Evolutionary conservation across 1,140 invertebrate genomes (phyloP).

Genomic region (Bombus haemorrhoidalis): DNA sequence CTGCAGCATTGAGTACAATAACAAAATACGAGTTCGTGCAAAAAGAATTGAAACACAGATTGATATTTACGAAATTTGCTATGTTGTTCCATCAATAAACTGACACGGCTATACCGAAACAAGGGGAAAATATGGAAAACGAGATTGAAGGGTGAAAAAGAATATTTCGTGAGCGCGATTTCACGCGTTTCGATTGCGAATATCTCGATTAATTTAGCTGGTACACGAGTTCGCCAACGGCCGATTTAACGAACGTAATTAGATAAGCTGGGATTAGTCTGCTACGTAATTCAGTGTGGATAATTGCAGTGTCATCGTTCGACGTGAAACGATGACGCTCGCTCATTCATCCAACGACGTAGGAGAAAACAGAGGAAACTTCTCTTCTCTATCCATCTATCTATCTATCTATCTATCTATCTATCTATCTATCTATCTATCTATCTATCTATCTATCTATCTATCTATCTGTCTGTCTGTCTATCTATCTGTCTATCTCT

Average conservation of each 20-base stretch:
- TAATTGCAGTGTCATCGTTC: slow-evolving; percentile 62
- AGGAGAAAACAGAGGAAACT: neutral
- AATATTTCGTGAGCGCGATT: neutral
- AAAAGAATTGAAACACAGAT: too few relatives aligned
- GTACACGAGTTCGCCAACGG: neutral
- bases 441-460: too few relatives aligned
- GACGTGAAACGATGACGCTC: slow-evolving; percentile 64
- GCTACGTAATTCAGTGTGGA: slow-evolving; percentile 59
- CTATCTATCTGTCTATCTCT: neutral
- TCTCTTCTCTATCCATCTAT: too few relatives aligned
- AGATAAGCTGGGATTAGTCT: slow-evolving; percentile 45
- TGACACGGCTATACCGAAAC: too few relatives aligned
- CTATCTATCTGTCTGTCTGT: too few relatives aligned
- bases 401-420: too few relatives aligned
- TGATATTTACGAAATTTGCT: too few relatives aligned
- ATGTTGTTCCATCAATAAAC: too few relatives aligned
- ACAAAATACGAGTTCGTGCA: too few relatives aligned
- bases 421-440: neutral
- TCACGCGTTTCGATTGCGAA: neutral
- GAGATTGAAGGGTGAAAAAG: neutral
- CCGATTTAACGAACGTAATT: slow-evolving; percentile 32
- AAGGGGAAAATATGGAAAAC: neutral
- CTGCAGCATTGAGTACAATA: too few relatives aligned
- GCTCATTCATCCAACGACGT: slow-evolving; percentile 23
- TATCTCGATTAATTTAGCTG: slow-evolving; percentile 19